Conservation (phyloP, 2,888 invertebrate genomes). For the Terebella lapidaria region DNA sequence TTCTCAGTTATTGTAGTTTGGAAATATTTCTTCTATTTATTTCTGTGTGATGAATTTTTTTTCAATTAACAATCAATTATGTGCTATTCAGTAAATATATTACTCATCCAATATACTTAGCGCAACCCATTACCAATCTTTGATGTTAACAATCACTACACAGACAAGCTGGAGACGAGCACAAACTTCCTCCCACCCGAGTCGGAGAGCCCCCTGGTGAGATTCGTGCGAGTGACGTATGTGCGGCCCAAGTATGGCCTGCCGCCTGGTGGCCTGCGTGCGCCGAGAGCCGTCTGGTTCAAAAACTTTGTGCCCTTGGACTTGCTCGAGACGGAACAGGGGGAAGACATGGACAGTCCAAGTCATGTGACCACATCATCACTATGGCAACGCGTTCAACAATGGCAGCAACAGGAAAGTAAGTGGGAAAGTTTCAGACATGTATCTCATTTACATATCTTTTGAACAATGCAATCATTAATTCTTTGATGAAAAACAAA, state of each 20-base stretch:
- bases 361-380: neutral
- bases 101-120: too few species aligned
- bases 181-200: conserved; percentile 15
- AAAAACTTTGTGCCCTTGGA: conserved; percentile 17
- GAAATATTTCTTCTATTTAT: too few species aligned
- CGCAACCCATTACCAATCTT: too few species aligned
- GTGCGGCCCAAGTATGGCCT: conserved; percentile 24
- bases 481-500: too few species aligned
- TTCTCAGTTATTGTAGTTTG: too few species aligned
- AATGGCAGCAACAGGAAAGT: neutral
- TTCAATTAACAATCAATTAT: too few species aligned
- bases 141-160: too few species aligned
- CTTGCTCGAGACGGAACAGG: neutral
- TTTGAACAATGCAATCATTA: too few species aligned
- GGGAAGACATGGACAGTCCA: neutral
- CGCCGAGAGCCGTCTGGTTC: conserved; percentile 13
- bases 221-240: conserved; percentile 21
- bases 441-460: too few species aligned
- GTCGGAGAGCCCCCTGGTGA: conserved; percentile 13
- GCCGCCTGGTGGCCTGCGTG: conserved; percentile 19
- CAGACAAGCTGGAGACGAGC: conserved; percentile 16
- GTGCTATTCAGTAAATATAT: too few species aligned
- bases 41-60: too few species aligned
- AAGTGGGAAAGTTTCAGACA: neutral
- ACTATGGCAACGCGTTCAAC: neutral